A percentile compares a stretch with the other conserved stretches of the same genome.
These are phyloP conservation scores for Yponomeuta sedellus DNA, from an alignment of 2,888 invertebrate genomes.

Conservation along the genomic window DNA sequence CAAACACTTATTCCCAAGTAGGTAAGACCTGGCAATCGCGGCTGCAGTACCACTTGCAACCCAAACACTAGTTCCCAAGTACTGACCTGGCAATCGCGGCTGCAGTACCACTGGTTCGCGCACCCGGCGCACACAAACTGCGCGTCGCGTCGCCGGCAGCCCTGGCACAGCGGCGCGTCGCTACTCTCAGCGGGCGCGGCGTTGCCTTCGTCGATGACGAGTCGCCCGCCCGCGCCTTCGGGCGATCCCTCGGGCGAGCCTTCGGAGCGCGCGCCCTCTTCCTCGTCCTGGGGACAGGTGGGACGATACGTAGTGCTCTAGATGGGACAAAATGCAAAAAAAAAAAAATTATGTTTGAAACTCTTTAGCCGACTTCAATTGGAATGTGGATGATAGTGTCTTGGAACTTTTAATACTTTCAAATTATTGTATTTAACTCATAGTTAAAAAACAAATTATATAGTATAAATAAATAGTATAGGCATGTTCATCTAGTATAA, in stretches of 20 bases:
- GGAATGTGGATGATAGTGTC: too few species aligned
- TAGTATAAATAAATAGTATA: too few species aligned
- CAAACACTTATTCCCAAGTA: too few species aligned
- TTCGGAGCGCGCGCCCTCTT: slow-evolving; percentile 75
- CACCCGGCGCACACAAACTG: slow-evolving; percentile 94
- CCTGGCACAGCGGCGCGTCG: slow-evolving; percentile 87
- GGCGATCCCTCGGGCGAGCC: slow-evolving; percentile 52
- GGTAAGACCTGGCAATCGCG: slow-evolving; percentile 95
- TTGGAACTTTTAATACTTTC: too few species aligned
- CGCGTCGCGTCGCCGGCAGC: slow-evolving; percentile 87
- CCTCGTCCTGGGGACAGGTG: slow-evolving; percentile 68
- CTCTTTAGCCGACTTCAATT: too few species aligned
- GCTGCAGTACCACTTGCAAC: slow-evolving; percentile 97
- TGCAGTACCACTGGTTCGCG: slow-evolving; percentile 96
- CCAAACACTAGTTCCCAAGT: background rate
- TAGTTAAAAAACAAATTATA: too few species aligned
- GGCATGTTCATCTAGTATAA: too few species aligned
- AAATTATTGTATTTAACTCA: too few species aligned
- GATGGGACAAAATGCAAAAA: too few species aligned
- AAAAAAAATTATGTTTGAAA: too few species aligned
- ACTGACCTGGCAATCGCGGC: slow-evolving; percentile 91
- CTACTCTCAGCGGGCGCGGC: slow-evolving; percentile 54
- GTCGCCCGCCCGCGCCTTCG: slow-evolving; percentile 39
- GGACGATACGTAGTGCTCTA: background rate
- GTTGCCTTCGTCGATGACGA: slow-evolving; percentile 56